phyloP scores from a whole-genome alignment of 2,113 vertebrate genomes.

The Phylloscopus trochilus region DNA sequence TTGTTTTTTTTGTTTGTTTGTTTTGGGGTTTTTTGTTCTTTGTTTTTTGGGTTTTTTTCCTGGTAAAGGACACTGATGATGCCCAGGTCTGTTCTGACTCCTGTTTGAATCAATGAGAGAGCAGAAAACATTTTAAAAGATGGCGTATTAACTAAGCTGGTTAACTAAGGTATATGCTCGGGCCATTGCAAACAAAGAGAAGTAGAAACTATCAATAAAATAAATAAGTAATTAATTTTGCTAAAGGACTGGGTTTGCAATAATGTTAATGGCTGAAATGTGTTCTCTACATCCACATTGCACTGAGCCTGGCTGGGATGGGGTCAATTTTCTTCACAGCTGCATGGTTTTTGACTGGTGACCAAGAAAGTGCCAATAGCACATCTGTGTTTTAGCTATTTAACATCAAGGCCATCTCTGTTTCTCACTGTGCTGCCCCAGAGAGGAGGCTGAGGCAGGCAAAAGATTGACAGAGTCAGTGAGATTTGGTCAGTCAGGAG shows the following conservation, averaged over 20 bases:
- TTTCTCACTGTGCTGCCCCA: background rate
- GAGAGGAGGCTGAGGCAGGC: background rate
- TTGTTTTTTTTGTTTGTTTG: no score
- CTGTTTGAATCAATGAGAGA: background rate
- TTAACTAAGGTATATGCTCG: background rate
- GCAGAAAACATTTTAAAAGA: background rate
- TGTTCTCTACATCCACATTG: background rate
- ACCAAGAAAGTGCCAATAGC: background rate
- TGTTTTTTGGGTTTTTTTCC: no score
- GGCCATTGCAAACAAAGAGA: background rate
- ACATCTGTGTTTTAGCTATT: fast-evolving
- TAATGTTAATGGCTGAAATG: background rate
- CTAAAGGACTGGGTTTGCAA: background rate
- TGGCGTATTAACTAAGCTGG: background rate
- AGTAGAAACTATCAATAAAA: background rate
- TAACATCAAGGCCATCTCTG: background rate
- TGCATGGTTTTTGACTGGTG: background rate
- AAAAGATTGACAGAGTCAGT: background rate
- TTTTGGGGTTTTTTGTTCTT: no score
- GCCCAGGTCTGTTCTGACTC: background rate
- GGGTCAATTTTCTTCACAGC: background rate
- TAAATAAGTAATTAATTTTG: background rate
- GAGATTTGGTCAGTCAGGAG: background rate
- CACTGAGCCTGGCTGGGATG: background rate
- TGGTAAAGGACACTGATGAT: background rate